A percentile compares a stretch with the other conserved stretches of the same genome.
These are phyloP conservation scores for Sinohyriopsis cumingii DNA, from an alignment of 2,888 invertebrate genomes.

Conservation along the genomic window DNA sequence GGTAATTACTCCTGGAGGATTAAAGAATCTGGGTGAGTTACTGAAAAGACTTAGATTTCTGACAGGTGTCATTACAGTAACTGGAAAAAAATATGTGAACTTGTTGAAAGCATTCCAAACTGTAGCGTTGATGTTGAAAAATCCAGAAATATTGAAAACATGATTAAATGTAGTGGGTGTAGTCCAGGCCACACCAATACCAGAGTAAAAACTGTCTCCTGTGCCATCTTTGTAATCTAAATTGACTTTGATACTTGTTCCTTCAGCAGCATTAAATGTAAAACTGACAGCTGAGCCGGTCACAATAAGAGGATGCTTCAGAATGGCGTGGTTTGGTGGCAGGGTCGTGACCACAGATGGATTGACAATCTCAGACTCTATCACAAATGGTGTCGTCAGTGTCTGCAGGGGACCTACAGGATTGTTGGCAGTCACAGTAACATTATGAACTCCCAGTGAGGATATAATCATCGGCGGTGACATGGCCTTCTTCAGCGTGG, in stretches of 20 bases:
- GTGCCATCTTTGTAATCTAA: conserved; percentile 40
- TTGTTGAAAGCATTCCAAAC: conserved; percentile 41
- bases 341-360: conserved; percentile 11
- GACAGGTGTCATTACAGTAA: conserved; percentile 45
- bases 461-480: conserved; percentile 5
- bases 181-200: conserved; percentile 14
- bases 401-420: conserved; percentile 7
- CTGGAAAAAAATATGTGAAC: conserved; percentile 7
- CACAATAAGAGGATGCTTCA: conserved; percentile 11
- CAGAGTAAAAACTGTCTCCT: conserved; percentile 8
- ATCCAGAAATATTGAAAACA: conserved; percentile 37
- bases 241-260: conserved; percentile 42
- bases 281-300: conserved; percentile 27
- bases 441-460: conserved; percentile 13
- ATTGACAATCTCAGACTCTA: conserved; percentile 36
- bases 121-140: conserved; percentile 30
- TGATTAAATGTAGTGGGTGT: conserved; percentile 25
- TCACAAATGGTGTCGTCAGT: conserved; percentile 21
- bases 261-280: conserved; percentile 34
- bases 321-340: conserved; percentile 8
- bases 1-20: conserved; percentile 35
- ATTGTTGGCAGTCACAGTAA: conserved; percentile 19
- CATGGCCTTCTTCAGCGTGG: conserved; percentile 10
- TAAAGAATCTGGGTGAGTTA: conserved; percentile 21
- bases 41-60: conserved; percentile 26